A percentile compares a stretch with the other conserved stretches of the same genome.
These are phyloP conservation scores for Bombus polaris DNA, from an alignment of 1,140 invertebrate species.

Conservation along the genomic window DNA sequence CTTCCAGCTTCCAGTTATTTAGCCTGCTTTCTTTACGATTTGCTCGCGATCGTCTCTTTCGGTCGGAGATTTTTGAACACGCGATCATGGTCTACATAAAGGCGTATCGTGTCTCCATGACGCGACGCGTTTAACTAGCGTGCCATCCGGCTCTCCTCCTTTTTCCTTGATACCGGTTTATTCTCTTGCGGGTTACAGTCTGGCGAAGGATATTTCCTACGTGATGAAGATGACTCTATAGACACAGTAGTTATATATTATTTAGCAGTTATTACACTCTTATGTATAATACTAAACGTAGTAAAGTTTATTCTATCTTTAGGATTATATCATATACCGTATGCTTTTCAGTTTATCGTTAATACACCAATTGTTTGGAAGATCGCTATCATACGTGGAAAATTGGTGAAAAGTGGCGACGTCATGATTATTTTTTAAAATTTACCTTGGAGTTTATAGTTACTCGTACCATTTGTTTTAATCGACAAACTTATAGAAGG, in stretches of 20 bases:
- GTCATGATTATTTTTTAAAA: not conserved
- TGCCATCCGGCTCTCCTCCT: not conserved
- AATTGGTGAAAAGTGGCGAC: not conserved
- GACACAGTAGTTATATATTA: too few species aligned
- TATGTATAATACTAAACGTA: too few species aligned
- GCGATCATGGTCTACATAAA: conserved; percentile 9
- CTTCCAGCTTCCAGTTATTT: not conserved
- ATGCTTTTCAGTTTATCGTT: too few species aligned
- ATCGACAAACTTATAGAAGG: too few species aligned
- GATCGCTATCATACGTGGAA: not conserved
- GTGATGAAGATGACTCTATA: too few species aligned
- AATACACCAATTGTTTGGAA: too few species aligned
- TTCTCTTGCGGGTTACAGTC: not conserved
- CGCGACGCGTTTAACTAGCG: conserved; percentile 3
- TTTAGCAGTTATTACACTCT: too few species aligned
- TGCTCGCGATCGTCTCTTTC: conserved; percentile 16
- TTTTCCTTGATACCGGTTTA: conserved; percentile 10
- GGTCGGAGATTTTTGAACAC: conserved; percentile 19
- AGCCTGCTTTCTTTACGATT: not conserved
- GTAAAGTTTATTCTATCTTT: too few species aligned
- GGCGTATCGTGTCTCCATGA: not conserved
- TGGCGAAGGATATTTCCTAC: not conserved
- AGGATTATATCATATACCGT: too few species aligned
- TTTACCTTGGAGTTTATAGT: not conserved
- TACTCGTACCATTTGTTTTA: too few species aligned